Evolutionary conservation across 2,113 vertebrate species (phyloP).

Genomic region (Ginglymostoma cirratum): DNA sequence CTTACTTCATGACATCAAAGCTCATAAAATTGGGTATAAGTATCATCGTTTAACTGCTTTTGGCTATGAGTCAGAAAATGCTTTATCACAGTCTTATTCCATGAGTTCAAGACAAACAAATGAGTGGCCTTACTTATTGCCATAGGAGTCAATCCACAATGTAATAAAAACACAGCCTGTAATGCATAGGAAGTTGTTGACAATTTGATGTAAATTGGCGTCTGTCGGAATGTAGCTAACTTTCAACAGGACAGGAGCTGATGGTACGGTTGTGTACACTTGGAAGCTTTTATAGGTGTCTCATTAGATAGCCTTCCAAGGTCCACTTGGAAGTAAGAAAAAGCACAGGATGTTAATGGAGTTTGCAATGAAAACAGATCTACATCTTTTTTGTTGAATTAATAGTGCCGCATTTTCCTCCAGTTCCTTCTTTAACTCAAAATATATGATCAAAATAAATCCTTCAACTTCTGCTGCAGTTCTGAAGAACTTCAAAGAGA

Average conservation of each 20-base stretch:
- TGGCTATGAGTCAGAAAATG: neutral
- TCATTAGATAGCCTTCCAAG: constrained; percentile 19
- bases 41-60: constrained; percentile 10
- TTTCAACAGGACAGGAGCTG: constrained; percentile 24
- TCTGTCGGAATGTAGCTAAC: neutral
- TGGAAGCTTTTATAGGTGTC: constrained; percentile 26
- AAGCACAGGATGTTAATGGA: constrained; percentile 19
- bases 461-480: neutral
- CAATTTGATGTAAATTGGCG: constrained; percentile 30
- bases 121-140: constrained; percentile 18
- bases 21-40: neutral
- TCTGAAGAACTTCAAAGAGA: neutral
- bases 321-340: constrained; percentile 21
- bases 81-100: neutral
- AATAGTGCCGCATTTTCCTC: neutral
- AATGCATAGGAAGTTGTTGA: constrained; percentile 19
- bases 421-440: neutral
- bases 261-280: constrained; percentile 18
- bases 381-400: neutral
- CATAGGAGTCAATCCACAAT: neutral
- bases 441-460: constrained; percentile 7
- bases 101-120: neutral
- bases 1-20: neutral
- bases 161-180: neutral
- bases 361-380: neutral